Conservation (phyloP, 2,888 invertebrate genomes). For the Yponomeuta cagnagella region DNA sequence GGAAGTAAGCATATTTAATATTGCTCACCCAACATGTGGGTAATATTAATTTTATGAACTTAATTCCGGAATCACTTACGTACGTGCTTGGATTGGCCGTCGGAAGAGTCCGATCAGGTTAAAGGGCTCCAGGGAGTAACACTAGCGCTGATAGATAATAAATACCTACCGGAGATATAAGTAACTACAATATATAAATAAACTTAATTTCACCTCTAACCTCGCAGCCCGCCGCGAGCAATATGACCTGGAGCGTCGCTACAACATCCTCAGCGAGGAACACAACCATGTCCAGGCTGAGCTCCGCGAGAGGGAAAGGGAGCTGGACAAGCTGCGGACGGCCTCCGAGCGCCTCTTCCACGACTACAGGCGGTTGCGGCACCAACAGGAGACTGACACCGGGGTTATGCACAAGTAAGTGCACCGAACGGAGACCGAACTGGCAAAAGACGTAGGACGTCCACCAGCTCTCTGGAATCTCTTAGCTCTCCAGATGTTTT, state of each 20-base stretch:
- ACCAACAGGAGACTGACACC: slow-evolving; percentile 83
- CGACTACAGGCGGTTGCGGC: slow-evolving; percentile 84
- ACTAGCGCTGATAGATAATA: too few species aligned
- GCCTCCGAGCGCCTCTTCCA: slow-evolving; percentile 83
- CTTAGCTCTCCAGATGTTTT: too few species aligned
- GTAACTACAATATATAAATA: too few species aligned
- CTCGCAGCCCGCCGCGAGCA: slow-evolving; percentile 58
- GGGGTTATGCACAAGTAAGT: slow-evolving; percentile 82
- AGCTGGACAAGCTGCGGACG: slow-evolving; percentile 74
- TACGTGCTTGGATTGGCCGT: too few species aligned
- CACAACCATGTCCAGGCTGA: slow-evolving; percentile 76
- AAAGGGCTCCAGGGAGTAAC: too few species aligned
- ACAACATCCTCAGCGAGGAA: slow-evolving; percentile 76
- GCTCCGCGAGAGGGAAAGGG: slow-evolving; percentile 77
- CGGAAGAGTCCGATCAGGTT: too few species aligned
- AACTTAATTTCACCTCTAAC: slow-evolving; percentile 20
- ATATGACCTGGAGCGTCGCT: slow-evolving; percentile 77
- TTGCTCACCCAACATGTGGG: too few species aligned
- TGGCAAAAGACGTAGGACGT: background rate
- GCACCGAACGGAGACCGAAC: background rate
- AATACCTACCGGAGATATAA: too few species aligned
- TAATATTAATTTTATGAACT: too few species aligned
- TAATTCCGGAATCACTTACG: too few species aligned
- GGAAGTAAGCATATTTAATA: too few species aligned
- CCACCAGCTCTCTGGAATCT: too few species aligned